These are phyloP conservation scores for Entomobrya proxima DNA, from an alignment of 2,888 invertebrate species.

Conservation along the genomic window DNA sequence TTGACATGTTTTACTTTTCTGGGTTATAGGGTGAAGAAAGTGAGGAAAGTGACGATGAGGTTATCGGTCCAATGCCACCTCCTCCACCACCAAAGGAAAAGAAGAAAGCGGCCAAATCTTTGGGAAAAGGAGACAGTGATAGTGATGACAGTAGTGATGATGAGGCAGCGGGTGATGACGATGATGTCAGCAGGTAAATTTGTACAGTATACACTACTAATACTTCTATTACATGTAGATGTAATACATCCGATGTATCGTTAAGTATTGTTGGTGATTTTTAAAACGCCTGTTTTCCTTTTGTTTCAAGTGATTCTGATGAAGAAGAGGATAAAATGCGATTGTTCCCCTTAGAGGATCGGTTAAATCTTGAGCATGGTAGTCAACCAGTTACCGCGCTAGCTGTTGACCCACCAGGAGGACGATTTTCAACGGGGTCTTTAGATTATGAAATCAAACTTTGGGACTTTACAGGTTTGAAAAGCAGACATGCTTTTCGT, in stretches of 20 bases:
- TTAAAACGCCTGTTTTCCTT: background rate
- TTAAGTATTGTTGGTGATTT: no score
- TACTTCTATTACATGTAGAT: no score
- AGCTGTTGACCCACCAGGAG: constrained; percentile 95
- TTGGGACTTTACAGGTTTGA: constrained; percentile 99
- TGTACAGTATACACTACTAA: no score
- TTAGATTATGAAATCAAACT: constrained; percentile 97
- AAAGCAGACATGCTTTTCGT: constrained; percentile 93
- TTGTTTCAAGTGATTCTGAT: constrained; percentile 66
- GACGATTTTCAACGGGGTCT: constrained; percentile 92
- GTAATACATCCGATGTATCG: no score
- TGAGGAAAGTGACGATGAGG: constrained; percentile 77
- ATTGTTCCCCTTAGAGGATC: constrained; percentile 79
- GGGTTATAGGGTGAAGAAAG: constrained; percentile 36
- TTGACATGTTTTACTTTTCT: no score
- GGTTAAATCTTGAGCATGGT: constrained; percentile 92
- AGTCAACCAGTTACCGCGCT: constrained; percentile 92
- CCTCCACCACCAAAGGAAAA: constrained; percentile 71
- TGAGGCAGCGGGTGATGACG: constrained; percentile 72
- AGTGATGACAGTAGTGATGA: constrained; percentile 68
- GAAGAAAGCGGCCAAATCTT: background rate
- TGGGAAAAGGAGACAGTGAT: constrained; percentile 16
- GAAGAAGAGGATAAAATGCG: constrained; percentile 73
- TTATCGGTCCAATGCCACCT: constrained; percentile 83
- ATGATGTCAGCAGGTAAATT: constrained; percentile 69